Conservation (phyloP, 2,797 vertebrate genomes). For the Pipistrellus nathusii region DNA sequence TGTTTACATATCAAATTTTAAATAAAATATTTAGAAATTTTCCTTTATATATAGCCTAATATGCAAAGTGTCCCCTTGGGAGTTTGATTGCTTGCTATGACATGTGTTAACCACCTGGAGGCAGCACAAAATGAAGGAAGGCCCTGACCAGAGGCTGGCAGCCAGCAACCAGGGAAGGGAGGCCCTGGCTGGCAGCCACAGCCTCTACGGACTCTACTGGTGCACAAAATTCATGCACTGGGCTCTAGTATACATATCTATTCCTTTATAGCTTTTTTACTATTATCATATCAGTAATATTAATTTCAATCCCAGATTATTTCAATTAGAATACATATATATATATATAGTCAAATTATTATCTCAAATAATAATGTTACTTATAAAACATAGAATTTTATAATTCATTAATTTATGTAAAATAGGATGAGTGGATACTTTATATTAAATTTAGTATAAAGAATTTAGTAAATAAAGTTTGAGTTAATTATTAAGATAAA, state of each 20-base stretch:
- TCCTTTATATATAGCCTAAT: background rate
- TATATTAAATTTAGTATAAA: slow-evolving; percentile 4
- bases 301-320: background rate
- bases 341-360: background rate
- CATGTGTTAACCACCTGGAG: no score
- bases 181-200: no score
- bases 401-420: background rate
- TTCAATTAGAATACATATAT: background rate
- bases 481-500: background rate
- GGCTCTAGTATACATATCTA: no score
- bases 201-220: no score
- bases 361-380: background rate
- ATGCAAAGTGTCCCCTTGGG: no score
- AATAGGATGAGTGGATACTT: background rate
- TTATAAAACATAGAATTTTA: background rate
- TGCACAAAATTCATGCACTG: no score
- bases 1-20: background rate
- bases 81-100: no score
- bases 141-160: no score
- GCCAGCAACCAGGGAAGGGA: no score
- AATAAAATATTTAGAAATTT: background rate
- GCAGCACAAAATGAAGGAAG: no score
- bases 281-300: background rate
- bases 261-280: background rate
- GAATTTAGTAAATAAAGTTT: slow-evolving; percentile 8